Percentiles rank a stretch among this genome's conserved stretches.
Evolutionary conservation across 2,797 vertebrate genomes (phyloP).

Genomic region (Lophotriccus pileatus): DNA sequence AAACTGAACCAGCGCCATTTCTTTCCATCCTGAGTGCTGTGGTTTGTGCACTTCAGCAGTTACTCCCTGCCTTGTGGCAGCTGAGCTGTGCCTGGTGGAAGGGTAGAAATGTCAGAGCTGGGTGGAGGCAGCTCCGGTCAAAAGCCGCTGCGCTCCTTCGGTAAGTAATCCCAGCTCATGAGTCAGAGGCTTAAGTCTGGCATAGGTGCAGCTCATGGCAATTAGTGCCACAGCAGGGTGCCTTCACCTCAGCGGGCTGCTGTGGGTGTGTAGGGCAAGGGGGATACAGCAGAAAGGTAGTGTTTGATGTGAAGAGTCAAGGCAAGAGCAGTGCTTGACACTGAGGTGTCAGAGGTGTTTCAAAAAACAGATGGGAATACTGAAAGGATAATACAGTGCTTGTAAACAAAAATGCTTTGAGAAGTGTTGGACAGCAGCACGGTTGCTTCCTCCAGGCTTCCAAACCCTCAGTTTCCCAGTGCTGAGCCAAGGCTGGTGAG

Average conservation of each 20-base stretch:
- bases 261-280: not conserved
- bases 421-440: not conserved
- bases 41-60: not conserved
- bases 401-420: not conserved
- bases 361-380: not conserved
- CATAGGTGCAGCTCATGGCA: not conserved
- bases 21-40: not conserved
- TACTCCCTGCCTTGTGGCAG: not conserved
- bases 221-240: not conserved
- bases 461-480: not conserved
- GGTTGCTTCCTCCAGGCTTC: not conserved
- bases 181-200: not conserved
- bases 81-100: not conserved
- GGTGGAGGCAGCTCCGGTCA: not conserved
- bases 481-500: not conserved
- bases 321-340: not conserved
- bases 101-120: rapidly evolving
- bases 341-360: not conserved
- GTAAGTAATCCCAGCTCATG: not conserved
- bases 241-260: not conserved
- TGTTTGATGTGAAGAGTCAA: not conserved
- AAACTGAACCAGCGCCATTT: not conserved
- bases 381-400: not conserved
- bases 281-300: not conserved
- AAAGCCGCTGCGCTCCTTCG: not conserved